Conservation (phyloP, 2,113 vertebrate species). For the Xiphophorus hellerii region DNA sequence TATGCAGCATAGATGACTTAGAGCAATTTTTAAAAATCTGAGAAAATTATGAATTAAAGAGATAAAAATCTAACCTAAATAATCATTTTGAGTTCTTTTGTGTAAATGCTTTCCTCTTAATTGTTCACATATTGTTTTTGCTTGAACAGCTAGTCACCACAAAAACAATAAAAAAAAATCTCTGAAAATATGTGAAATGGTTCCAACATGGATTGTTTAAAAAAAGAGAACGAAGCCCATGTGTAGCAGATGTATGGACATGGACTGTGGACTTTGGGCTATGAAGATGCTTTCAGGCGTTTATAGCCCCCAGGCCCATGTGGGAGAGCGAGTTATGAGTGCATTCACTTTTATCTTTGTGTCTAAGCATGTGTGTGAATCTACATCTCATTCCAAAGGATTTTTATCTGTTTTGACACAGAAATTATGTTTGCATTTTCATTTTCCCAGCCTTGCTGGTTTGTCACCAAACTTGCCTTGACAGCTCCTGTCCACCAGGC, state of each 20-base stretch:
- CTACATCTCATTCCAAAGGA: slow-evolving; percentile 68
- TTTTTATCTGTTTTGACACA: slow-evolving; percentile 77
- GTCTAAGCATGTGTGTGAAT: slow-evolving; percentile 63
- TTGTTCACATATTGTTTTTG: slow-evolving; percentile 1
- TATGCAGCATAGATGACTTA: no score
- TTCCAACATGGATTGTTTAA: slow-evolving; percentile 15
- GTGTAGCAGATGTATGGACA: slow-evolving; percentile 6
- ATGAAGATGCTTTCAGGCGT: slow-evolving; percentile 40
- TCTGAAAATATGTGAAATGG: slow-evolving; percentile 4
- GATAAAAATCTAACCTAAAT: no score
- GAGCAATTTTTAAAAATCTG: no score
- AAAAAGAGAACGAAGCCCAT: slow-evolving; percentile 5
- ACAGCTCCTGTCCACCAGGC: slow-evolving; percentile 83
- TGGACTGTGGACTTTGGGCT: slow-evolving; percentile 7
- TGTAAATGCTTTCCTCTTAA: background rate
- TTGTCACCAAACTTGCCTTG: slow-evolving; percentile 79
- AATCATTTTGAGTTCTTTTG: no score
- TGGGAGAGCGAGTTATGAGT: slow-evolving; percentile 29
- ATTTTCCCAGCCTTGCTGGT: slow-evolving; percentile 79
- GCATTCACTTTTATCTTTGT: slow-evolving; percentile 40
- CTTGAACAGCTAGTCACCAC: slow-evolving; percentile 7
- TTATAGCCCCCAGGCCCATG: slow-evolving; percentile 30
- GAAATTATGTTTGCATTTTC: slow-evolving; percentile 86
- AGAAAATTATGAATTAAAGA: no score
- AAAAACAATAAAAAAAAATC: background rate